These are phyloP conservation scores for Hydrolagus colliei DNA, from an alignment of 2,797 vertebrate species.

Conservation along the genomic window DNA sequence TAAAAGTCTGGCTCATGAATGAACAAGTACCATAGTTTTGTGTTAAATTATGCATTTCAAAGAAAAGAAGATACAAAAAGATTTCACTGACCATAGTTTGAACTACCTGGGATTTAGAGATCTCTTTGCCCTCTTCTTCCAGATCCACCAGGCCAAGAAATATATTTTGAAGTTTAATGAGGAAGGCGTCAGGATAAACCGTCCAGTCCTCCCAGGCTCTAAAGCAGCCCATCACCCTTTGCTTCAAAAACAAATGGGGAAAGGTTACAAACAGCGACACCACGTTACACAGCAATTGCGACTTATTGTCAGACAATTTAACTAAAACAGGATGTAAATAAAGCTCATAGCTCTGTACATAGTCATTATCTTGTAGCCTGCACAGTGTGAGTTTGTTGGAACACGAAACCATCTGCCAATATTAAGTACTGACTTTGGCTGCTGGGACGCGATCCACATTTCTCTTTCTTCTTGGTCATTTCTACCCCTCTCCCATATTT, in stretches of 20 bases:
- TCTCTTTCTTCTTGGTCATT: not conserved
- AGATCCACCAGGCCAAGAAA: slow-evolving; percentile 94
- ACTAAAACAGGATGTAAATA: not conserved
- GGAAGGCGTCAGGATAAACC: slow-evolving; percentile 95
- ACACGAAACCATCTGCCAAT: no score
- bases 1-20: not conserved
- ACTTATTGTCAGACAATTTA: not conserved
- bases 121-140: slow-evolving; percentile 64
- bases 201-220: slow-evolving; percentile 98
- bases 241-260: slow-evolving; percentile 58
- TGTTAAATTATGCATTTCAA: no score
- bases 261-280: slow-evolving; percentile 37
- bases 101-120: slow-evolving; percentile 28
- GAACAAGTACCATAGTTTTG: not conserved
- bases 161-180: slow-evolving; percentile 97
- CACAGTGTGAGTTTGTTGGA: no score
- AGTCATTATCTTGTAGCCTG: not conserved
- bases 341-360: not conserved
- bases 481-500: not conserved
- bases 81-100: not conserved
- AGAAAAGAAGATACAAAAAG: not conserved
- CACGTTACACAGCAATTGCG: not conserved
- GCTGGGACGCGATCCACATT: not conserved
- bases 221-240: slow-evolving; percentile 97
- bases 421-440: not conserved